These are phyloP conservation scores for Callocephalon fimbriatum DNA, from an alignment of 2,113 vertebrate genomes.

Conservation along the genomic window DNA sequence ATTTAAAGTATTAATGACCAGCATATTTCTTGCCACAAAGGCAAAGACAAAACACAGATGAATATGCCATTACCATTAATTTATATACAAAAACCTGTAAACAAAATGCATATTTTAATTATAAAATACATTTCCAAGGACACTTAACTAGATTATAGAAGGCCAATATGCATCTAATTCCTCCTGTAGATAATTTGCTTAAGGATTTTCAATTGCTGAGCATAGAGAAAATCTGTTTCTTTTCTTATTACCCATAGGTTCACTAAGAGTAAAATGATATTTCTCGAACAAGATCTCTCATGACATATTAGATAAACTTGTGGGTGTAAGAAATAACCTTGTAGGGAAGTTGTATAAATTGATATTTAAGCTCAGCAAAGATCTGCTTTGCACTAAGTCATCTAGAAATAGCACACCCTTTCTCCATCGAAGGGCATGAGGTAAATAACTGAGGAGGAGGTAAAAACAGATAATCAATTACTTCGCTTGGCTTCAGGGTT, in stretches of 20 bases:
- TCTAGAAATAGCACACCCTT: conserved; percentile 34
- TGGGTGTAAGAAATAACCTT: not conserved
- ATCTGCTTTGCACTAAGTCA: conserved; percentile 34
- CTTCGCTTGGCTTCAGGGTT: conserved; percentile 43
- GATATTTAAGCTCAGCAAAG: conserved; percentile 25
- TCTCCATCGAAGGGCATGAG: conserved; percentile 16
- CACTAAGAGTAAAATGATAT: not conserved
- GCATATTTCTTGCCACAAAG: not conserved
- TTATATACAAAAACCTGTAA: not conserved
- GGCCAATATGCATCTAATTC: not conserved
- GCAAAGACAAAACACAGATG: not conserved
- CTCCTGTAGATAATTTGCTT: not conserved
- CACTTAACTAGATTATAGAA: not conserved
- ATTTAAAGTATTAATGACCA: not conserved
- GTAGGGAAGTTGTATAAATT: conserved; percentile 19
- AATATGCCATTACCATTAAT: not conserved
- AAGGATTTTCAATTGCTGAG: not conserved
- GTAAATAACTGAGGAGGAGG: conserved; percentile 58
- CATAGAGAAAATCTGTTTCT: not conserved
- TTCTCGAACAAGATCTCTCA: not conserved
- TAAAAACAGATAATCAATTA: conserved; percentile 69
- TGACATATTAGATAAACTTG: not conserved
- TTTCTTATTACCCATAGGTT: not conserved
- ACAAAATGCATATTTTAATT: not conserved
- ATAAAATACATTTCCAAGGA: not conserved